Conservation (phyloP, 2,113 vertebrate species). For the Castor canadensis region DNA sequence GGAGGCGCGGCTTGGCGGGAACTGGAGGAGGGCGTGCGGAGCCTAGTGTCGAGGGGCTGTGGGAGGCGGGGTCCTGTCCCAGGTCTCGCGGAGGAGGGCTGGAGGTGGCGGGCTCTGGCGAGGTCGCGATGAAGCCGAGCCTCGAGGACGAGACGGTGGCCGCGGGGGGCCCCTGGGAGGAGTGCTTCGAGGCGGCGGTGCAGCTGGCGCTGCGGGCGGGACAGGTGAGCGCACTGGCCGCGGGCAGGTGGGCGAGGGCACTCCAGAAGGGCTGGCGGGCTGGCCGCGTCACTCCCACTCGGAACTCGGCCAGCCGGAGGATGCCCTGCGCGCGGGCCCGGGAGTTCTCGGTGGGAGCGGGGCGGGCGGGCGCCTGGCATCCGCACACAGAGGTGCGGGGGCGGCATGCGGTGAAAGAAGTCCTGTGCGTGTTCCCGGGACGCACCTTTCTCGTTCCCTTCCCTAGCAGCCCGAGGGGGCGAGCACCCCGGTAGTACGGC, state of each 20-base stretch:
- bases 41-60: neutral
- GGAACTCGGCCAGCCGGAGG: neutral
- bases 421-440: neutral
- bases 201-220: slow-evolving; percentile 85
- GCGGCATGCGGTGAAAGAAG: neutral
- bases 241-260: neutral
- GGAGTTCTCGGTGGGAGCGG: neutral
- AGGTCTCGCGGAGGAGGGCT: neutral
- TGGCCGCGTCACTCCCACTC: neutral
- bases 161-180: slow-evolving; percentile 80
- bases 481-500: neutral
- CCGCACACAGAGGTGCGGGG: neutral
- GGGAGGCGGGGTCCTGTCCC: neutral
- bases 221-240: slow-evolving; percentile 81
- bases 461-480: neutral
- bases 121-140: slow-evolving; percentile 77
- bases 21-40: neutral
- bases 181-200: slow-evolving; percentile 83
- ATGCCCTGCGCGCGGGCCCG: no score
- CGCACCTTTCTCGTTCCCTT: neutral
- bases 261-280: neutral
- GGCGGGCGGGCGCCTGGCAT: neutral
- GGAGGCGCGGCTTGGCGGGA: neutral
- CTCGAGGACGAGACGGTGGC: slow-evolving; percentile 40
- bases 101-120: slow-evolving; percentile 36